phyloP scores from a whole-genome alignment of 2,888 invertebrate species.

The Dasysyrphus albostriatus region DNA sequence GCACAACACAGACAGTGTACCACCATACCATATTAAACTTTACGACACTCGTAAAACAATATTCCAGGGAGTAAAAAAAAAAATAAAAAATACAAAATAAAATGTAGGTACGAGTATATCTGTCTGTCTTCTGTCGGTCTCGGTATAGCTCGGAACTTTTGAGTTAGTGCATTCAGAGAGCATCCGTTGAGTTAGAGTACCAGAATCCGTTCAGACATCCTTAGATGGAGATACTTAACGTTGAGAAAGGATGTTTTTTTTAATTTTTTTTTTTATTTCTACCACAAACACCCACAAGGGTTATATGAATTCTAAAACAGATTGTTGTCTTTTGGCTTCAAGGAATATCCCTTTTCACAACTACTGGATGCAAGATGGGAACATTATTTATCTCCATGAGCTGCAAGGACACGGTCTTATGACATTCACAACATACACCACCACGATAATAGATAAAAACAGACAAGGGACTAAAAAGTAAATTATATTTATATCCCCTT shows the following conservation, averaged over 20 bases:
- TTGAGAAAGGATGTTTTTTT: background rate
- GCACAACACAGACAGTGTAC: background rate
- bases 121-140: conserved; percentile 33
- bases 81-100: conserved; percentile 12
- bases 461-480: conserved; percentile 47
- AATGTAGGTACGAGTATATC: conserved; percentile 4
- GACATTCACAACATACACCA: conserved; percentile 7
- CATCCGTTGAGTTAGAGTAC: conserved; percentile 41
- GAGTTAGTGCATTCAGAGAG: conserved; percentile 58
- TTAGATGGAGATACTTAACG: conserved; percentile 38
- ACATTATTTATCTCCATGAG: conserved; percentile 57
- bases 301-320: conserved; percentile 65
- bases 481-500: conserved; percentile 65
- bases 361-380: conserved; percentile 52
- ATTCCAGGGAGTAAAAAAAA: conserved; percentile 34
- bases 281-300: conserved; percentile 18
- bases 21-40: conserved; percentile 59
- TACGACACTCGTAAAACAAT: conserved; percentile 72
- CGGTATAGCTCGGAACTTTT: conserved; percentile 11
- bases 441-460: conserved; percentile 59
- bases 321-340: conserved; percentile 54
- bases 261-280: background rate
- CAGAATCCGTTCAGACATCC: conserved; percentile 54
- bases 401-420: conserved; percentile 21
- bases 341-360: conserved; percentile 36